phyloP scores from a whole-genome alignment of 1,140 invertebrate genomes.

The Leucophenga varia region DNA sequence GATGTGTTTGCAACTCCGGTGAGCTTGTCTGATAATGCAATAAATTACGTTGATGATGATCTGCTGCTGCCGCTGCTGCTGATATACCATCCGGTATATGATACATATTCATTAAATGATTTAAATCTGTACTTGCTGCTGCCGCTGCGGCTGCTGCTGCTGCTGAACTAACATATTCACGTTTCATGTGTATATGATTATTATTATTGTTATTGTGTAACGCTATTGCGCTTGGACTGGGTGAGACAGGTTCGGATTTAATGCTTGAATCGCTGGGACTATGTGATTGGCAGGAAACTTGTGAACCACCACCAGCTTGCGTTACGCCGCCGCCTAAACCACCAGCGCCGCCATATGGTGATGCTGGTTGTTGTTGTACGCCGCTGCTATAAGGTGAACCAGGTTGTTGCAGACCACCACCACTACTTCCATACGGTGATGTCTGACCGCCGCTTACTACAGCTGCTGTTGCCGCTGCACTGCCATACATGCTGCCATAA shows the following conservation, averaged over 20 bases:
- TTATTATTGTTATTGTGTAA: slow-evolving; percentile 50
- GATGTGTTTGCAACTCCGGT: slow-evolving; percentile 55
- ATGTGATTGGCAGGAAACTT: slow-evolving; percentile 69
- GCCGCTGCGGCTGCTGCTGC: slow-evolving; percentile 40
- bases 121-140: slow-evolving; percentile 59
- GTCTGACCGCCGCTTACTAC: slow-evolving; percentile 61
- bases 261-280: slow-evolving; percentile 79
- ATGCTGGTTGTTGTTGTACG: slow-evolving; percentile 65
- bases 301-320: slow-evolving; percentile 60
- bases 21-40: slow-evolving; percentile 51
- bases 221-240: slow-evolving; percentile 58
- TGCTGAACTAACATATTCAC: slow-evolving; percentile 62
- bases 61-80: slow-evolving; percentile 52
- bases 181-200: slow-evolving; percentile 63
- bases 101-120: slow-evolving; percentile 67
- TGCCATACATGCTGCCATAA: slow-evolving; percentile 67
- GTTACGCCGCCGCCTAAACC: slow-evolving; percentile 29
- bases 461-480: too few relatives aligned
- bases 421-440: slow-evolving; percentile 59
- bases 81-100: slow-evolving; percentile 61
- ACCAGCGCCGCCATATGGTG: slow-evolving; percentile 61
- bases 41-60: slow-evolving; percentile 58
- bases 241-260: slow-evolving; percentile 82
- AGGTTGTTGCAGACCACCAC: slow-evolving; percentile 59
- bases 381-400: slow-evolving; percentile 65